Conservation (phyloP, 2,113 vertebrate species). For the Varanus salvator region DNA sequence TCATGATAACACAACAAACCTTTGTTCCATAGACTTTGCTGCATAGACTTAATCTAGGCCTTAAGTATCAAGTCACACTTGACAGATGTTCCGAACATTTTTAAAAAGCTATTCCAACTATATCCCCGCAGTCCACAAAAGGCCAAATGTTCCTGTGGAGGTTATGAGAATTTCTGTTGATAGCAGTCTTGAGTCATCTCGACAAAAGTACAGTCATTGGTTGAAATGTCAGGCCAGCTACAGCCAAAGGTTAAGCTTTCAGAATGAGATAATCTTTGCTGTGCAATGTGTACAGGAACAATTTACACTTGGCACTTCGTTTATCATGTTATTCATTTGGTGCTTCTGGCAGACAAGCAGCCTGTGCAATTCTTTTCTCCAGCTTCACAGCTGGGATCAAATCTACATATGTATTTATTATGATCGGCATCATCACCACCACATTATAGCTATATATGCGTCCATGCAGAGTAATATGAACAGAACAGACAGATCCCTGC, state of each 20-base stretch:
- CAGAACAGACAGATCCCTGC: not conserved
- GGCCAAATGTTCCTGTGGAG: not conserved
- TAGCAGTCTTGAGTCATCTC: conserved; percentile 9
- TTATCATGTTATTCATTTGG: conserved; percentile 16
- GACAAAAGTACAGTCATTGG: conserved; percentile 25
- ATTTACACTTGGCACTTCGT: conserved; percentile 6
- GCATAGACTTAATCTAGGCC: not conserved
- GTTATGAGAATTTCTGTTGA: conserved; percentile 4
- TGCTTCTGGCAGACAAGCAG: conserved; percentile 5
- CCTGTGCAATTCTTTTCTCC: not conserved
- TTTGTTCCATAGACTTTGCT: not conserved
- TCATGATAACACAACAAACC: not conserved
- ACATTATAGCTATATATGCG: not conserved
- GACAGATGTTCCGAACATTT: not conserved
- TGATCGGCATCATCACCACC: not conserved
- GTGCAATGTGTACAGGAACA: not conserved
- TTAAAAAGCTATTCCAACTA: not conserved
- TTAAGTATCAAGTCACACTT: not conserved
- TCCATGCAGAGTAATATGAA: not conserved
- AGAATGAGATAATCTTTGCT: conserved; percentile 30
- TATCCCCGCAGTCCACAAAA: not conserved
- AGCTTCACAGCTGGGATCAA: not conserved
- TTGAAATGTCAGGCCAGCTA: conserved; percentile 8
- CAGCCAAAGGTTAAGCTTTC: conserved; percentile 27
- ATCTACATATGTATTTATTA: not conserved